These are phyloP conservation scores for Xylocampa areola DNA, from an alignment of 2,888 invertebrate genomes.

Conservation along the genomic window DNA sequence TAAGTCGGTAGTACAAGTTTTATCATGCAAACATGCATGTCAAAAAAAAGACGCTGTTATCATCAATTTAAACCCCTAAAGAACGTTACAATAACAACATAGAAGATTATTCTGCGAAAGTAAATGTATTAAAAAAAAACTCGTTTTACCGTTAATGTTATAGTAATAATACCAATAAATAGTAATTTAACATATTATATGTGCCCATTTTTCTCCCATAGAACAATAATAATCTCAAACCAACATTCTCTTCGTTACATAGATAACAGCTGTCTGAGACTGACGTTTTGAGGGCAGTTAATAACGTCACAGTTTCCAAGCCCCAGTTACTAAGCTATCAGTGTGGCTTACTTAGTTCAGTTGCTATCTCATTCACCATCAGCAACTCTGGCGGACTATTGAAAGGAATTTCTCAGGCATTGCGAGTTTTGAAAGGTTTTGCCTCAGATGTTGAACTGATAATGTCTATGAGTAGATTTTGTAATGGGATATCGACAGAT, in stretches of 20 bases:
- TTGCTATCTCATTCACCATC: slow-evolving; percentile 16
- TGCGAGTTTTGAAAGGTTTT: not conserved
- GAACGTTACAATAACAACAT: too few relatives aligned
- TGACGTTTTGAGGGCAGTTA: slow-evolving; percentile 39
- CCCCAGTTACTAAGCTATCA: slow-evolving; percentile 24
- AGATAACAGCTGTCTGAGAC: slow-evolving; percentile 12
- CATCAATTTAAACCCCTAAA: too few relatives aligned
- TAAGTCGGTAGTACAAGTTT: too few relatives aligned
- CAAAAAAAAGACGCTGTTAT: too few relatives aligned
- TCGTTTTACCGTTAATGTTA: too few relatives aligned
- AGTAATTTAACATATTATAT: too few relatives aligned
- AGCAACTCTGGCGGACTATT: slow-evolving; percentile 3
- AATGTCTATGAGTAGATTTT: not conserved
- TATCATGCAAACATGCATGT: too few relatives aligned
- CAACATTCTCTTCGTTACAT: slow-evolving; percentile 9
- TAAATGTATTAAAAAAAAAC: too few relatives aligned
- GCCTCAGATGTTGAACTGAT: not conserved
- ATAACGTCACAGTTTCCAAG: slow-evolving; percentile 34
- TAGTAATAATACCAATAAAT: too few relatives aligned
- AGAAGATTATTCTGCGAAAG: too few relatives aligned
- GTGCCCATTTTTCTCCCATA: not conserved
- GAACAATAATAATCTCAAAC: slow-evolving; percentile 18
- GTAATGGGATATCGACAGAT: not conserved
- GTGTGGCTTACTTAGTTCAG: slow-evolving; percentile 26
- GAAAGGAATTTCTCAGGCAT: slow-evolving; percentile 9